phyloP scores from a whole-genome alignment of 2,113 vertebrate genomes.

The Menura novaehollandiae region DNA sequence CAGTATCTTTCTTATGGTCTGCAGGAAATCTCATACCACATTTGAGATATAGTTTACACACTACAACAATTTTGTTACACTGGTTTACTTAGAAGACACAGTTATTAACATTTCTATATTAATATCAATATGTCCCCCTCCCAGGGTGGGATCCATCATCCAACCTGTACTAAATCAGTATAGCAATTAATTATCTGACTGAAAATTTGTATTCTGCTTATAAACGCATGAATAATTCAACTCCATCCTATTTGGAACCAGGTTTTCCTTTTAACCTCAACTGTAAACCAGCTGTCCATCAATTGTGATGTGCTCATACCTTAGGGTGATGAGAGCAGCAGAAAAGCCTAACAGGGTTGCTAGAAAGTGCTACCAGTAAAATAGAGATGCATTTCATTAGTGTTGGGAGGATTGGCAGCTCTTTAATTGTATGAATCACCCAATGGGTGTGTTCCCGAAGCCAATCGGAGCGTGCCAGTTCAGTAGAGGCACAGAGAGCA shows the following conservation, averaged over 20 bases:
- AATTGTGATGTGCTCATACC: background rate
- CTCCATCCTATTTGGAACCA: background rate
- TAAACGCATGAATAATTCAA: background rate
- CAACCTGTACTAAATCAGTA: background rate
- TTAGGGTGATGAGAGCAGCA: slow-evolving; percentile 12
- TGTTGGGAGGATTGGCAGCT: background rate
- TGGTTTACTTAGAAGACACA: background rate
- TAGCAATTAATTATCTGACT: background rate
- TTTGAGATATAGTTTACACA: background rate
- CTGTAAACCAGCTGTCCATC: background rate
- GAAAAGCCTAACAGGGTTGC: slow-evolving; percentile 19
- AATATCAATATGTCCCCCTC: background rate
- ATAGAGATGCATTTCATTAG: slow-evolving; percentile 44
- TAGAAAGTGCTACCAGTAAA: slow-evolving; percentile 50
- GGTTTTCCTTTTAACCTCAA: background rate
- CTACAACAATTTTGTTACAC: background rate
- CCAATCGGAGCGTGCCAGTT: slow-evolving; percentile 26
- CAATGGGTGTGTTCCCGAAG: slow-evolving; percentile 22
- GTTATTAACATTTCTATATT: background rate
- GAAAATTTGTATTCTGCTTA: background rate
- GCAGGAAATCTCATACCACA: background rate
- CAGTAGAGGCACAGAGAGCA: slow-evolving; percentile 45
- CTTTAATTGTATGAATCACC: slow-evolving; percentile 62
- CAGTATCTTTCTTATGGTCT: background rate
- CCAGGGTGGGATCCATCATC: background rate